Evolutionary conservation across 30 jellyfish, hydroid and myxozoan species (phyloP), one percentile per base, ranked within the genome.

Genomic region (Chrysaora quinquecirrha): DNA sequence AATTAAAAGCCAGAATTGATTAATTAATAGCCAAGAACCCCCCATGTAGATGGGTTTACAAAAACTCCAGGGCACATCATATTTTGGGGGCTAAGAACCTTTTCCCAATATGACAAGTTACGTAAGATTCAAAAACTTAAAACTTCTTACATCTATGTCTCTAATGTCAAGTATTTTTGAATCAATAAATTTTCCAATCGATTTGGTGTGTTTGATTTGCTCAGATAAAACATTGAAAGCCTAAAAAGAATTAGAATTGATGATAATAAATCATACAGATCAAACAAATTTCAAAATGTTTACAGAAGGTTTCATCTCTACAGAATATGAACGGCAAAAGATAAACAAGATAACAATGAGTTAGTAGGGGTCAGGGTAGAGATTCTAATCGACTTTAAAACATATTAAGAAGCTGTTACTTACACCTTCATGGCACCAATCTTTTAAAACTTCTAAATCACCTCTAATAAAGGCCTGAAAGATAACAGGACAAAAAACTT

Each of bases 401-500:
- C n/a, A n/a, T n/a, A n/a, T n/a, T n/a, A n/a, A n/a, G n/a, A n/a
- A n/a, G n/a, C n/a, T n/a, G n/a, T n/a, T n/a, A 75, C 95, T 65
- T 62, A 91, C 98, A 30, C 94, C 98, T 79, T 91, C 98, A 73
- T 91, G 98, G 71, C 98, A 91, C 98, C 98, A 91, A 81, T 91
- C 98, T 78, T 85, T 96, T 22, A 91, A 80, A 18, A 80, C 71
- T n/a, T 91, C 98, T 48, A 91, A 49, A 79, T 91, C 98, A 10
- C 96, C 94, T 63, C 96, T 90, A 16, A 91, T 58, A 49, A 68
- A 91, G 27, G 98, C 98, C 98, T 91, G 22, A 14, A 77, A 61
- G 19, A 62, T 76, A 35, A 70, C 22, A 69, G 31, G 47, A 14
- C 34, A 0, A 52, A 24, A 34, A 28, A 19, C 0, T 18, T 22